These are phyloP conservation scores for Tonatia bakeri DNA, from an alignment of 2,113 vertebrate genomes.

Conservation along the genomic window DNA sequence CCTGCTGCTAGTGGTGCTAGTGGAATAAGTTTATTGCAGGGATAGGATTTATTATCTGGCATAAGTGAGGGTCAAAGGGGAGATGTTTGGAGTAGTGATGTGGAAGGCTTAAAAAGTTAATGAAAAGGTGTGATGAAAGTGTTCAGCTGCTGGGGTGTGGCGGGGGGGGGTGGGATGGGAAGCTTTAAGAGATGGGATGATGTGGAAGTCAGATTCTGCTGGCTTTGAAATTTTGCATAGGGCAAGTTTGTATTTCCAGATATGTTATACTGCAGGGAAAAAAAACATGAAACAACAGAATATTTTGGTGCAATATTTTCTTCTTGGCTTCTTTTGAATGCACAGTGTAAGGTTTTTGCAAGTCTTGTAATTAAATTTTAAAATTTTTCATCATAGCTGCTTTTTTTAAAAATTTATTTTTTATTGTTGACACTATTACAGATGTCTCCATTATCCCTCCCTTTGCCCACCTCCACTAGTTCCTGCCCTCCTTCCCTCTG, in stretches of 20 bases:
- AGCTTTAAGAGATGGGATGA: not conserved
- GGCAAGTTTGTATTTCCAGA: not conserved
- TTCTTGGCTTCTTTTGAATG: not conserved
- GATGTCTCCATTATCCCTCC: too few relatives aligned
- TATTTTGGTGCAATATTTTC: not conserved
- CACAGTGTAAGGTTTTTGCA: not conserved
- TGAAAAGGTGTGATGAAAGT: not conserved
- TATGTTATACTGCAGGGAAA: not conserved
- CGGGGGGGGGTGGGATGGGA: not conserved
- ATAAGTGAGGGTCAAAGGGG: not conserved
- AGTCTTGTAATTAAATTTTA: not conserved
- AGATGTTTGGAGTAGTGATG: not conserved
- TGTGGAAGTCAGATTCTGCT: not conserved
- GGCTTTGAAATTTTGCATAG: not conserved
- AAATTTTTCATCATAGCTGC: not conserved
- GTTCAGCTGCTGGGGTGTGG: not conserved
- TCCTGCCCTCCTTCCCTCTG: too few relatives aligned
- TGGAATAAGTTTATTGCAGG: not conserved
- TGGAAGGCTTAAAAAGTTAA: not conserved
- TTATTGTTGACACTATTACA: too few relatives aligned
- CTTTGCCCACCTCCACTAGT: too few relatives aligned
- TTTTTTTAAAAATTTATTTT: not conserved
- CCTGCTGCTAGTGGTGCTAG: not conserved
- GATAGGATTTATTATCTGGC: not conserved
- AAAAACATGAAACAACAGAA: not conserved